Percentiles rank a stretch among this genome's conserved stretches.
These are phyloP conservation scores for Mustela lutreola DNA, from an alignment of 2,113 vertebrate genomes.

Conservation along the genomic window DNA sequence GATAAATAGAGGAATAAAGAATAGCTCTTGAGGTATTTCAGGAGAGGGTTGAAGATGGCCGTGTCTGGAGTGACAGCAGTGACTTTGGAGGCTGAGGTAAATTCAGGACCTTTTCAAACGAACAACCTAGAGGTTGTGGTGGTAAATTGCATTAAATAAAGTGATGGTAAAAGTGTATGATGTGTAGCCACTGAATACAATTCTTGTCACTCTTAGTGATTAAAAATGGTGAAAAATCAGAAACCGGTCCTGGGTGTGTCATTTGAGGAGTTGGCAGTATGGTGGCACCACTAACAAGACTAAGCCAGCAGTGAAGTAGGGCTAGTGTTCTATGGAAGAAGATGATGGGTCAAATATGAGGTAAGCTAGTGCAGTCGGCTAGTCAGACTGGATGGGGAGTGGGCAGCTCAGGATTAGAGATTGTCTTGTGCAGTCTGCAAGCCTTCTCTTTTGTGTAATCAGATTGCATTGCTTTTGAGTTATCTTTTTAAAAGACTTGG, in stretches of 20 bases:
- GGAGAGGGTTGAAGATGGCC: background rate
- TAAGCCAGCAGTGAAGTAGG: too few species aligned
- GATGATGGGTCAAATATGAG: background rate
- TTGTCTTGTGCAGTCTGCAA: accelerated
- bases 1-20: background rate
- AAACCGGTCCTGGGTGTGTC: background rate
- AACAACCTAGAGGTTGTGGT: background rate
- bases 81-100: background rate
- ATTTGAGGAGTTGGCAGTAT: accelerated
- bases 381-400: background rate
- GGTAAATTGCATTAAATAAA: background rate
- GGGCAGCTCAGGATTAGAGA: background rate
- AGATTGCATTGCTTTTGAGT: background rate
- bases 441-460: background rate
- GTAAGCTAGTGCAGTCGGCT: accelerated
- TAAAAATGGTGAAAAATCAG: background rate
- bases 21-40: background rate
- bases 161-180: background rate
- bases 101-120: background rate
- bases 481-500: background rate
- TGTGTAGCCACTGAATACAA: background rate
- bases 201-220: background rate
- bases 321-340: background rate
- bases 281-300: background rate
- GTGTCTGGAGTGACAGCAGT: background rate